A percentile compares a stretch with the other conserved stretches of the same genome.
Conservation (phyloP, 2,888 invertebrate genomes). For the Abscondita cerata region DNA sequence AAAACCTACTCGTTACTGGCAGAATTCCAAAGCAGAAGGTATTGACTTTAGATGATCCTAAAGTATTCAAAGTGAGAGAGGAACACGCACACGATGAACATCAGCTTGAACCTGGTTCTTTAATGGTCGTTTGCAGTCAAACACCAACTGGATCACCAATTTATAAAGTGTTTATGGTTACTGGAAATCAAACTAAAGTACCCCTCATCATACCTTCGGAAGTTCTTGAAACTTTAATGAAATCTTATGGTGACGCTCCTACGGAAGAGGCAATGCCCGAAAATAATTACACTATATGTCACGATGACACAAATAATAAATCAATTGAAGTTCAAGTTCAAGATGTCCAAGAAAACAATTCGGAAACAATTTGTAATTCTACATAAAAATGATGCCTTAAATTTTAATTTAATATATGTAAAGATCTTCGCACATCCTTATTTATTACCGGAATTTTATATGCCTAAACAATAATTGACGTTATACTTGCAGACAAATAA, state of each 20-base stretch:
- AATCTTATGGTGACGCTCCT: slow-evolving; percentile 35
- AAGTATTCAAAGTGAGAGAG: slow-evolving; percentile 17
- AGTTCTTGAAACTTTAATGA: slow-evolving; percentile 41
- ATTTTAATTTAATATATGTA: too few species aligned
- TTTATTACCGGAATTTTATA: too few species aligned
- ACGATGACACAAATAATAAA: slow-evolving; percentile 16
- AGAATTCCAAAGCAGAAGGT: slow-evolving; percentile 54
- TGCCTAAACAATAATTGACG: too few species aligned
- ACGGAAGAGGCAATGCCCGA: slow-evolving; percentile 32
- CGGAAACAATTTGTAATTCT: too few species aligned
- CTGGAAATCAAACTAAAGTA: slow-evolving; percentile 52
- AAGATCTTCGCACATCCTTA: too few species aligned
- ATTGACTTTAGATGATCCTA: slow-evolving; percentile 24
- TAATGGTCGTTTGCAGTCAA: slow-evolving; percentile 61
- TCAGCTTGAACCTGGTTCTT: slow-evolving; percentile 59
- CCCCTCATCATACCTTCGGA: slow-evolving; percentile 54
- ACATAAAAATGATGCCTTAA: too few species aligned
- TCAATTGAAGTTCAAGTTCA: too few species aligned
- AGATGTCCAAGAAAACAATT: too few species aligned
- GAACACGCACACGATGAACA: not conserved
- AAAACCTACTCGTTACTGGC: slow-evolving; percentile 59
- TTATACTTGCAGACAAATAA: too few species aligned
- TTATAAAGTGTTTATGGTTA: slow-evolving; percentile 62
- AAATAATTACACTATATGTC: slow-evolving; percentile 42
- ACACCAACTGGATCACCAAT: slow-evolving; percentile 57